Percentiles rank a stretch among this genome's conserved stretches.
Evolutionary conservation across 2,888 invertebrate genomes (phyloP).

Genomic region (Hirtodrosophila duncani): DNA sequence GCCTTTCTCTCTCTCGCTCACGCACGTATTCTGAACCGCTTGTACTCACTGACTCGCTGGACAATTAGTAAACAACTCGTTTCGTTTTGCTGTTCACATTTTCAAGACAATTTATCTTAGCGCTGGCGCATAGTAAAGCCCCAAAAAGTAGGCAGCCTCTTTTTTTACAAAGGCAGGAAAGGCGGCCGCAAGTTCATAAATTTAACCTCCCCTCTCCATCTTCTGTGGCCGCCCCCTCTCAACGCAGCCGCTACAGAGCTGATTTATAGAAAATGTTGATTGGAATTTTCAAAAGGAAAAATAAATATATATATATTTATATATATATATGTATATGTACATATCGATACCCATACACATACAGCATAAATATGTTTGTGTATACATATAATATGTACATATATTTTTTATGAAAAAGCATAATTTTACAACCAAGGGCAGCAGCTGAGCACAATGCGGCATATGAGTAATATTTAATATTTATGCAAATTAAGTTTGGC

Average conservation of each 20-base stretch:
- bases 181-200: constrained; percentile 62
- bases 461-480: constrained; percentile 69
- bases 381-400: no score
- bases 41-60: constrained; percentile 21
- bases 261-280: constrained; percentile 52
- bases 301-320: constrained; percentile 2
- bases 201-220: constrained; percentile 13
- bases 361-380: no score
- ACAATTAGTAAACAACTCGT: constrained; percentile 61
- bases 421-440: constrained; percentile 44
- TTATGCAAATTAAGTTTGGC: constrained; percentile 63
- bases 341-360: constrained; percentile 23
- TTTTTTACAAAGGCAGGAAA: constrained; percentile 27
- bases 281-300: constrained; percentile 28
- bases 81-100: constrained; percentile 63
- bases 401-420: constrained; percentile 66
- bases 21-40: background rate
- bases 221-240: background rate
- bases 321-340: background rate
- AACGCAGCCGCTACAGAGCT: constrained; percentile 42
- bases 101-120: constrained; percentile 63
- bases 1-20: constrained; percentile 1
- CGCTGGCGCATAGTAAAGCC: constrained; percentile 8
- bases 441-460: constrained; percentile 59
- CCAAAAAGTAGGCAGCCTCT: constrained; percentile 55